These are phyloP conservation scores for Ryuthela nishihirai DNA, from an alignment of 2,888 invertebrate genomes.

Conservation along the genomic window DNA sequence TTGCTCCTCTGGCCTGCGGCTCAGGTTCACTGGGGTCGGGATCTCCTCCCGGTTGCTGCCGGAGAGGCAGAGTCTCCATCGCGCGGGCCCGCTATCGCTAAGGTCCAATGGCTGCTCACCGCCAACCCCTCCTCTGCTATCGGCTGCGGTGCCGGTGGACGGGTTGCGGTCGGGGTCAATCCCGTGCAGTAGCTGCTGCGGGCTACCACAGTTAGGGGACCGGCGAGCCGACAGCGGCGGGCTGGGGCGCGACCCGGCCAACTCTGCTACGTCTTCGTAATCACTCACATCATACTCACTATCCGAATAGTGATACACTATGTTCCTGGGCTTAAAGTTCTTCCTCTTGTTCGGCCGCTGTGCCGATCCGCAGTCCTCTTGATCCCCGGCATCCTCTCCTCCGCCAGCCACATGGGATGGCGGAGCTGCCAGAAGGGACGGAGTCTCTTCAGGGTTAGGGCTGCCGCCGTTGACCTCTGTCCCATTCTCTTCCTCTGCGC, in stretches of 20 bases:
- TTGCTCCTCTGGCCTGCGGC: slow-evolving; percentile 16
- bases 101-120: slow-evolving; percentile 31
- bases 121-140: no score
- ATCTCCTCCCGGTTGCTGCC: slow-evolving; percentile 1
- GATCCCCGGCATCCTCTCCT: no score
- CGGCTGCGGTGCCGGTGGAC: no score
- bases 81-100: slow-evolving; percentile 19
- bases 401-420: slow-evolving; percentile 9
- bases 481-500: slow-evolving; percentile 8
- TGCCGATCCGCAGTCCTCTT: neutral
- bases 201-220: slow-evolving; percentile 8
- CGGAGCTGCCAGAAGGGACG: slow-evolving; percentile 4
- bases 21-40: neutral
- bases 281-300: slow-evolving; percentile 42
- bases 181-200: slow-evolving; percentile 9
- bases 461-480: slow-evolving; percentile 23
- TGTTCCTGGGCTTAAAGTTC: slow-evolving; percentile 73
- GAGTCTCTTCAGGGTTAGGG: slow-evolving; percentile 8
- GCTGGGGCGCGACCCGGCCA: slow-evolving; percentile 2
- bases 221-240: slow-evolving; percentile 3
- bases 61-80: slow-evolving; percentile 19
- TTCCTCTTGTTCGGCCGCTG: slow-evolving; percentile 64
- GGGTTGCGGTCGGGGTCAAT: slow-evolving; percentile 12
- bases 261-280: slow-evolving; percentile 16
- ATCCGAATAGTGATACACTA: slow-evolving; percentile 48